Evolutionary conservation across 2,888 invertebrate species (phyloP).

Genomic region (Anticlea derivata): DNA sequence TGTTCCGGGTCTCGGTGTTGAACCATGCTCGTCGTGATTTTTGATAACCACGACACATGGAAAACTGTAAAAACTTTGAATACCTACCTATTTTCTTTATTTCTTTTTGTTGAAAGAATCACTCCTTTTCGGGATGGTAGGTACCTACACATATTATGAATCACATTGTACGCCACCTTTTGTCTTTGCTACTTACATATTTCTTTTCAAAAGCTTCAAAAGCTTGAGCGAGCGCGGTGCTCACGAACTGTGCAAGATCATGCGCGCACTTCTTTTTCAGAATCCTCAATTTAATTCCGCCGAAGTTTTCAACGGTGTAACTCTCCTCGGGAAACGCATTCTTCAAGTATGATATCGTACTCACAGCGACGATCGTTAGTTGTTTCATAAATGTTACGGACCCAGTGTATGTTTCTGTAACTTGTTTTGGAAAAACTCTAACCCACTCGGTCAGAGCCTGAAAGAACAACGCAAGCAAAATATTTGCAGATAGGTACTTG

Average conservation of each 20-base stretch:
- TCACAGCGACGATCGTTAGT: conserved; percentile 63
- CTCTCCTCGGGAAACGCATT: conserved; percentile 60
- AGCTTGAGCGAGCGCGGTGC: conserved; percentile 59
- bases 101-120: no score
- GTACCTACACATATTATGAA: no score
- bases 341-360: conserved; percentile 64
- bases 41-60: no score
- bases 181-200: conserved; percentile 73
- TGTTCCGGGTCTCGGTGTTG: no score
- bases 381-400: conserved; percentile 73
- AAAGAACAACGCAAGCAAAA: not conserved
- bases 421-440: conserved; percentile 59
- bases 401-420: conserved; percentile 64
- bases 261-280: conserved; percentile 63
- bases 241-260: conserved; percentile 64
- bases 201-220: conserved; percentile 73
- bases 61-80: no score
- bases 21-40: no score
- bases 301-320: conserved; percentile 55
- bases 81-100: no score
- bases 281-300: conserved; percentile 55
- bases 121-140: no score
- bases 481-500: no score
- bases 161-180: no score
- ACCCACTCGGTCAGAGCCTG: conserved; percentile 64